Base-by-base conservation (phyloP, 1,140 invertebrate species). In the Melitaea cinxia region DNA sequence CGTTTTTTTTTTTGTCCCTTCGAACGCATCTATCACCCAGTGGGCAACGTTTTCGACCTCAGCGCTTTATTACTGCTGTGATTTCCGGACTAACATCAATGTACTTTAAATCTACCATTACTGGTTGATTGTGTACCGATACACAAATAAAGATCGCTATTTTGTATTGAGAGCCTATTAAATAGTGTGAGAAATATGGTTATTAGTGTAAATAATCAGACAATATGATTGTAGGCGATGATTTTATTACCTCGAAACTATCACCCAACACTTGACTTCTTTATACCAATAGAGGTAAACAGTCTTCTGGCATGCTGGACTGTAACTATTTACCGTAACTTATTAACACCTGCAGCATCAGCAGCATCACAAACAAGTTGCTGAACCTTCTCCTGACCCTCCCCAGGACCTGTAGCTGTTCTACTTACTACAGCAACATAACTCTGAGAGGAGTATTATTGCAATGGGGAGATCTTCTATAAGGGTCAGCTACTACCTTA, bases 1-100 rank as follows among this genome's bases (percentile, higher is more conserved):
- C 83, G 74, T 86, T 86, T 88, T 87, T 33, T 88, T 85, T 82
- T 79, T 88, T 73, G 78, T 65, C 81, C 68, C n/a, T n/a, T n/a
- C 65, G 58, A 70, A 63, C 59, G 80, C 86, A 90, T 90, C 85
- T 80, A 89, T 90, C 88, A 89, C 88, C 37, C 88, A 90, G 88
- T 86, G 80, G 77, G 86, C 72, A 83, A 17, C 42, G 81, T 72
- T 82, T 82, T 82, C 81, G 80, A 77, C 78, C 73, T 70, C 70
- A 80, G 77, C 70, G 83, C 78, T 86, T 87, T 88, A 89, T 89
- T 88, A 84, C 68, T 71, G 78, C 80, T 77, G 75, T 83, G 85
- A 82, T 88, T 88, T 89, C 84, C 87, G 84, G 84, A 59, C 19
- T 53, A 33, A 33, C 24, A 17, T 33, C 14, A 14, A 24, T 52